Evolutionary conservation across 2,888 invertebrate genomes (phyloP).

Genomic region (Calliopum simillimum): DNA sequence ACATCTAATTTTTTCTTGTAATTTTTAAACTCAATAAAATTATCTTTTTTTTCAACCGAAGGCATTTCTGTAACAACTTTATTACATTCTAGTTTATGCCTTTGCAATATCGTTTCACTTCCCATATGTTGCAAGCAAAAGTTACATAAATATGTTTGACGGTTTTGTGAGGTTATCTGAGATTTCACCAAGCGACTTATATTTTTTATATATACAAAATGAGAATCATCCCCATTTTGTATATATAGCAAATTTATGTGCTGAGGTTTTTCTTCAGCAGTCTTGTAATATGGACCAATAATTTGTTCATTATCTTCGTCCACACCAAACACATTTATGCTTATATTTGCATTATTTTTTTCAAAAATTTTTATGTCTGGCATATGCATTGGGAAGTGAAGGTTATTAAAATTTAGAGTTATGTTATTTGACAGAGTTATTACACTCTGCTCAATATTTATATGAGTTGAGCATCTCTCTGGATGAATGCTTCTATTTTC

Average conservation of each 20-base stretch:
- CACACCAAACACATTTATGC: neutral
- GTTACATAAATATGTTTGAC: too few species aligned
- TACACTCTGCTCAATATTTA: too few species aligned
- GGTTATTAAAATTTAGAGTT: neutral
- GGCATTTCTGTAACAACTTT: neutral
- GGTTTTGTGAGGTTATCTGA: too few species aligned
- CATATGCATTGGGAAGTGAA: neutral
- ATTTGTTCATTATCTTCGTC: neutral
- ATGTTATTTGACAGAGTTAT: too few species aligned
- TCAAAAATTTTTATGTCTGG: neutral
- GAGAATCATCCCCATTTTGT: too few species aligned
- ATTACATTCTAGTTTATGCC: neutral
- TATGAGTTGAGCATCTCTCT: too few species aligned
- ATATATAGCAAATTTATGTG: neutral
- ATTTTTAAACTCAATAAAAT: neutral
- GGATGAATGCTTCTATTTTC: neutral
- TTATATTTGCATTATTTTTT: too few species aligned
- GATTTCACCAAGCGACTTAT: neutral
- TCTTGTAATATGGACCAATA: slow-evolving; percentile 2
- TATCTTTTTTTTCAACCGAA: neutral
- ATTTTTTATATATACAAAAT: neutral
- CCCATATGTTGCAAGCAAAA: too few species aligned
- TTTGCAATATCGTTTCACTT: neutral
- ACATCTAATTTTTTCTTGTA: neutral
- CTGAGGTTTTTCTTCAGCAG: neutral